Base-by-base conservation (phyloP, 2,888 invertebrate species). In the Crioceris asparagi region DNA sequence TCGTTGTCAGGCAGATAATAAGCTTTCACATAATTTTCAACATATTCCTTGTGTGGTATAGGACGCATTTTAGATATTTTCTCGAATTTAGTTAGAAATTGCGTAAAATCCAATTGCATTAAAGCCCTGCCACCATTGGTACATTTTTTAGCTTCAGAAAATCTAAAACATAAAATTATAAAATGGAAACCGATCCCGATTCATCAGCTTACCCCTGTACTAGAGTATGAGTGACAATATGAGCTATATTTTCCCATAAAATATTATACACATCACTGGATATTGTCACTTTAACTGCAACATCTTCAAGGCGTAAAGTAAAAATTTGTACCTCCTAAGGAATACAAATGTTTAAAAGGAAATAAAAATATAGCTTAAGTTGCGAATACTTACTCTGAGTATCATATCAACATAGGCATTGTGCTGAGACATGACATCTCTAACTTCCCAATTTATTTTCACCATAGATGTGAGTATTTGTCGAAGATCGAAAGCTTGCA, bases 101-200 rank as follows among this genome's bases (percentile, higher is more conserved):
- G 96, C 5, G 92, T 87, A 56, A 92, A 96, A 69, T 98, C 98
- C 15, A 98, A 68, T 59, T 96, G 96, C 97, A 98, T 98, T 7
- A 98, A 65, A 0, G 93, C 97, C 25, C 98, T 69, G 0, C 98
- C 98, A 16, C 92, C 96, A 50, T 92, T 91, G 0, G 92, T 85
- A 64, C 98, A 98, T 60, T 91, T 93, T 44, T 84, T 88, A 0
- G 88, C 85, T 54, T 80, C 83, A 0, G 91, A 81, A 66, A 85
- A 93, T 18, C 86, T 72, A 64, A 19, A 45, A 47, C 17, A 31
- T 16, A 33, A 32, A 19, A n/a, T n/a, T n/a, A n/a, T n/a, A n/a
- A n/a, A n/a, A n/a, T n/a, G n/a, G n/a, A n/a, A n/a, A n/a, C n/a
- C n/a, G n/a, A n/a, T n/a, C n/a, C n/a, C n/a, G n/a, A n/a, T n/a